Evolutionary conservation across 2,888 invertebrate species (phyloP).

Genomic region (Xylophagus ater): DNA sequence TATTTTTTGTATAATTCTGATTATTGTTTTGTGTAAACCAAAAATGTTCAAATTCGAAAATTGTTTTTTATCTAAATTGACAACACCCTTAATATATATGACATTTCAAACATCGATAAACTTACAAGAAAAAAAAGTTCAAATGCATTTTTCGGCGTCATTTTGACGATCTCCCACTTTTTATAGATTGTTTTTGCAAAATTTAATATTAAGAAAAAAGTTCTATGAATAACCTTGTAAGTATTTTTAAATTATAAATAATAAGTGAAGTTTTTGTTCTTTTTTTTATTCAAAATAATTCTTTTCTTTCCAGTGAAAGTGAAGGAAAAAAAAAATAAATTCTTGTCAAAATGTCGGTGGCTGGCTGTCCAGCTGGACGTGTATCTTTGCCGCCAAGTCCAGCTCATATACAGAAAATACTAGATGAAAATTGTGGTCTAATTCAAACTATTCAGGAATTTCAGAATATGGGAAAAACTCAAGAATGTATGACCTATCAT

Average conservation of each 20-base stretch:
- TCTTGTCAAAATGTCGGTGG: slow-evolving; percentile 41
- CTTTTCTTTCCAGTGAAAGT: no score
- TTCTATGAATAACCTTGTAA: no score
- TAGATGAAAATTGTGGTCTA: slow-evolving; percentile 94
- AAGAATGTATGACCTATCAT: slow-evolving; percentile 90
- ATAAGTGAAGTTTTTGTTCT: no score
- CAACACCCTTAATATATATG: no score
- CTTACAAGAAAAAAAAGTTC: no score
- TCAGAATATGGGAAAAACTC: slow-evolving; percentile 87
- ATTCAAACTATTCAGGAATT: slow-evolving; percentile 96
- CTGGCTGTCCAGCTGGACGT: slow-evolving; percentile 42
- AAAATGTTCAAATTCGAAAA: neutral
- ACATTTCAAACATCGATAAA: no score
- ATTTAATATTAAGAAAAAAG: no score
- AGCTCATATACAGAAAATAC: slow-evolving; percentile 85
- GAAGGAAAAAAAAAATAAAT: no score
- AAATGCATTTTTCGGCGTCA: slow-evolving; percentile 10
- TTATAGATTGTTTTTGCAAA: no score
- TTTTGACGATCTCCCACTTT: slow-evolving; percentile 9
- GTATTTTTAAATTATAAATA: no score
- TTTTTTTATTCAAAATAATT: no score
- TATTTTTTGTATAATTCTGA: neutral
- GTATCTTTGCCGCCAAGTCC: slow-evolving; percentile 63
- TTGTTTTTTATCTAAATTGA: neutral
- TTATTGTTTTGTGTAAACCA: neutral